Evolutionary conservation across 2,797 vertebrate species (phyloP).

Genomic region (Uromys caudimaculatus): DNA sequence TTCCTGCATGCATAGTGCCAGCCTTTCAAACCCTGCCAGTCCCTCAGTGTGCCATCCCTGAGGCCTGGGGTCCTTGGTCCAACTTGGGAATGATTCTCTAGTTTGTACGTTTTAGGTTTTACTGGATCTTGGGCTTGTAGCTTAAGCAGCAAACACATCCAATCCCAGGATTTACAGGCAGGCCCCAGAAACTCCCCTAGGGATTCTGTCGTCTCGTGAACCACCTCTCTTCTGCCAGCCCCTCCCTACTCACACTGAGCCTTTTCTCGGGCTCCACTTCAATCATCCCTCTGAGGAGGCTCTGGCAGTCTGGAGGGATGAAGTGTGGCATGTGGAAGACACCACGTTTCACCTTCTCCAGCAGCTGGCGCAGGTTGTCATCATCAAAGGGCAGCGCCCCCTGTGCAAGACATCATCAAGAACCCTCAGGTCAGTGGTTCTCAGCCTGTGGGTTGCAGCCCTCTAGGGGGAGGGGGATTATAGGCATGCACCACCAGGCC

Average conservation of each 20-base stretch:
- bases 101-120: background rate
- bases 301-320: constrained; percentile 99
- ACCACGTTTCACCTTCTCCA: constrained; percentile 99
- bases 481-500: background rate
- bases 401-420: constrained; percentile 86
- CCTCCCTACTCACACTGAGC: constrained; percentile 89
- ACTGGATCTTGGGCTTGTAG: background rate
- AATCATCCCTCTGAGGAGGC: constrained; percentile 98
- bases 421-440: constrained; percentile 84
- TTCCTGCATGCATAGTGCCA: background rate
- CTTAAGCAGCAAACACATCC: background rate
- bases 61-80: no score
- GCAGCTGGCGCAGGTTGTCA: constrained; percentile 97
- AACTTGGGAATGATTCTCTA: background rate
- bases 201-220: background rate
- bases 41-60: accelerated
- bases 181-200: background rate
- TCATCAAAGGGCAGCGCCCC: constrained; percentile 98
- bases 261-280: constrained; percentile 98
- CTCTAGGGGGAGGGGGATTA: constrained; percentile 92
- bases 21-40: accelerated
- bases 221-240: accelerated
- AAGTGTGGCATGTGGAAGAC: constrained; percentile 99
- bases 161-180: background rate
- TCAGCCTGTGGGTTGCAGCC: background rate